Evolutionary conservation across 2,888 invertebrate genomes (phyloP).

Genomic region (Lapara coniferarum): DNA sequence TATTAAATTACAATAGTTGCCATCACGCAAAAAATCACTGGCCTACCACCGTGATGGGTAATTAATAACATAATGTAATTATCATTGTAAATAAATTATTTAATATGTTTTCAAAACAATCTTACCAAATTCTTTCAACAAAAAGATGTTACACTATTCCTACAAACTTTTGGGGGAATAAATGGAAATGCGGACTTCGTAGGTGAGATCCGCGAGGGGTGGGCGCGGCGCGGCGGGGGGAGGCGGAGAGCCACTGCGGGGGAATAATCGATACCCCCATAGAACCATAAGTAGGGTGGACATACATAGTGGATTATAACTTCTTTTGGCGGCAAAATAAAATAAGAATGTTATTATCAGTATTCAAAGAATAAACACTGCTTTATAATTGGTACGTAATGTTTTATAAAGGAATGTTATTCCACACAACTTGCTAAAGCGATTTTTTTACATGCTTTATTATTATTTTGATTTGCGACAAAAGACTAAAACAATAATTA

Average conservation of each 20-base stretch:
- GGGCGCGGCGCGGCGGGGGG: conserved; percentile 42
- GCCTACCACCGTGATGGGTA: too few relatives aligned
- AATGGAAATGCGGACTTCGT: conserved; percentile 43
- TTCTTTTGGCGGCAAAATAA: conserved; percentile 59
- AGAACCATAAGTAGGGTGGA: conserved; percentile 76
- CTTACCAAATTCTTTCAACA: not conserved
- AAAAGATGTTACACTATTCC: conserved; percentile 34
- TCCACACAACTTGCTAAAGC: too few relatives aligned
- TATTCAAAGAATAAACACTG: not conserved
- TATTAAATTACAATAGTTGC: too few relatives aligned
- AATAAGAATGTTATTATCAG: conserved; percentile 28
- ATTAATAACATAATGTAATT: not conserved
- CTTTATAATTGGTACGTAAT: not conserved
- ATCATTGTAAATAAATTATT: not conserved
- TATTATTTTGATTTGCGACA: too few relatives aligned
- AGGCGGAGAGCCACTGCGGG: conserved; percentile 28
- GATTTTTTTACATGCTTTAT: too few relatives aligned
- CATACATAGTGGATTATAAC: conserved; percentile 64
- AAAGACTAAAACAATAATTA: too few relatives aligned
- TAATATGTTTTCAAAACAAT: not conserved
- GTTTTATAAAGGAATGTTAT: too few relatives aligned
- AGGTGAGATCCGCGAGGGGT: conserved; percentile 50
- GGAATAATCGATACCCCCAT: conserved; percentile 67
- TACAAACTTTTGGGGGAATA: conserved; percentile 43
- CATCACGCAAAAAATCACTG: too few relatives aligned